These are phyloP conservation scores for Lysandra bellargus DNA, from an alignment of 2,888 invertebrate species.

Conservation along the genomic window DNA sequence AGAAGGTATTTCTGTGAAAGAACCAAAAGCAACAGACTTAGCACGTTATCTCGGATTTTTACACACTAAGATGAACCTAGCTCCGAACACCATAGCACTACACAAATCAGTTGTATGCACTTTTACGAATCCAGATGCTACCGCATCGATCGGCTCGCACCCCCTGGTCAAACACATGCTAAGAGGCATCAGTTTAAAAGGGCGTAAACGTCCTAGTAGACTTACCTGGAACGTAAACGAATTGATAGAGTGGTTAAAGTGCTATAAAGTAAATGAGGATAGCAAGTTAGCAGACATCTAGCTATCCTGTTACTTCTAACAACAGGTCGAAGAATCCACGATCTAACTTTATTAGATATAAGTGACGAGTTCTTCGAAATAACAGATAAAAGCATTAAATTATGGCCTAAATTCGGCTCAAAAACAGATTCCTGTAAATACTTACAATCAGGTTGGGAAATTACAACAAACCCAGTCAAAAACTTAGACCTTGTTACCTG, in stretches of 20 bases:
- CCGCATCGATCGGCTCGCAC: too few species aligned
- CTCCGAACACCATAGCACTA: conserved; percentile 33
- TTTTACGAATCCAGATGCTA: too few species aligned
- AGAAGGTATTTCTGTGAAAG: conserved; percentile 22
- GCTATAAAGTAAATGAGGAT: neutral
- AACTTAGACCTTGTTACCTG: too few species aligned
- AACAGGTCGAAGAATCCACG: conserved; percentile 42
- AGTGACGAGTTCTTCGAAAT: neutral
- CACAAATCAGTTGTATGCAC: too few species aligned
- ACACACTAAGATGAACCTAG: conserved; percentile 25
- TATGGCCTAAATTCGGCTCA: conserved; percentile 42
- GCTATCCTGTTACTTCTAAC: conserved; percentile 38
- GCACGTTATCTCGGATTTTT: conserved; percentile 21
- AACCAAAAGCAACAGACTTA: too few species aligned
- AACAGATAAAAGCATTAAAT: conserved; percentile 29
- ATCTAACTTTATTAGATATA: conserved; percentile 41
- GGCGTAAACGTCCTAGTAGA: neutral
- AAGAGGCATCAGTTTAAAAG: conserved; percentile 19
- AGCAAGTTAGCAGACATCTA: conserved; percentile 37
- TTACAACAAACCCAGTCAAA: too few species aligned
- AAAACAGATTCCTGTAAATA: conserved; percentile 40
- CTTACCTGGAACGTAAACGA: neutral
- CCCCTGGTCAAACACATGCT: too few species aligned
- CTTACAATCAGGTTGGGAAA: too few species aligned
- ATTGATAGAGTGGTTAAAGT: conserved; percentile 30